These are phyloP conservation scores for Magallana gigas DNA, from an alignment of 1,140 invertebrate genomes.

Conservation along the genomic window DNA sequence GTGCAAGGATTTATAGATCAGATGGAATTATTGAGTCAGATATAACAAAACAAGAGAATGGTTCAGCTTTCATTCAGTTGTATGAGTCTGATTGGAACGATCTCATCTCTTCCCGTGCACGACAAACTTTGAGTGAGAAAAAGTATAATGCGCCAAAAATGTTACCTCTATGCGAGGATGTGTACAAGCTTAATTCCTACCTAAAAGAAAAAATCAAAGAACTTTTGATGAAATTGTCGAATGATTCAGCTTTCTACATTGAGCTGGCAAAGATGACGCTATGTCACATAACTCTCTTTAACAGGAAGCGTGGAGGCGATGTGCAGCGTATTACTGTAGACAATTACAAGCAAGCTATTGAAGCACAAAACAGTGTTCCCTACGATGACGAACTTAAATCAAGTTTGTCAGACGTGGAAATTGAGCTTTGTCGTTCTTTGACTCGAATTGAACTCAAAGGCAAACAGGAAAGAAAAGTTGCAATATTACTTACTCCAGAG, in stretches of 20 bases:
- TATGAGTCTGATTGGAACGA: slow-evolving; percentile 30
- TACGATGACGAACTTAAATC: background rate
- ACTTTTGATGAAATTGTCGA: background rate
- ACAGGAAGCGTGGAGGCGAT: slow-evolving; percentile 39
- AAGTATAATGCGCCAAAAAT: slow-evolving; percentile 32
- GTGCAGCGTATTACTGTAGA: slow-evolving; percentile 9
- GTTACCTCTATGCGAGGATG: slow-evolving; percentile 41
- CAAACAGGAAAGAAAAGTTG: slow-evolving; percentile 32
- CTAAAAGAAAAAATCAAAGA: background rate
- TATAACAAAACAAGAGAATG: background rate
- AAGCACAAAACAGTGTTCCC: slow-evolving; percentile 23
- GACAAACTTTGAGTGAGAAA: background rate
- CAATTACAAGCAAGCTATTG: slow-evolving; percentile 30
- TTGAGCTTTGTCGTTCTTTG: slow-evolving; percentile 18
- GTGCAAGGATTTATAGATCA: slow-evolving; percentile 21
- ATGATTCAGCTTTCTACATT: slow-evolving; percentile 13
- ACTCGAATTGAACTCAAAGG: slow-evolving; percentile 24
- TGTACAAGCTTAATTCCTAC: slow-evolving; percentile 6
- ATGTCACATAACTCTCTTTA: slow-evolving; percentile 13
- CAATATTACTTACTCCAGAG: slow-evolving; percentile 14
- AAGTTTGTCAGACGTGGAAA: slow-evolving; percentile 28
- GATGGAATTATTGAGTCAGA: slow-evolving; percentile 36
- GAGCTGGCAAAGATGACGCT: slow-evolving; percentile 4
- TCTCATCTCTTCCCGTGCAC: background rate
- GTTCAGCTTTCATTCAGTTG: slow-evolving; percentile 6